phyloP scores from a whole-genome alignment of 2,888 invertebrate genomes.

The Chaitophorus viminalis region DNA sequence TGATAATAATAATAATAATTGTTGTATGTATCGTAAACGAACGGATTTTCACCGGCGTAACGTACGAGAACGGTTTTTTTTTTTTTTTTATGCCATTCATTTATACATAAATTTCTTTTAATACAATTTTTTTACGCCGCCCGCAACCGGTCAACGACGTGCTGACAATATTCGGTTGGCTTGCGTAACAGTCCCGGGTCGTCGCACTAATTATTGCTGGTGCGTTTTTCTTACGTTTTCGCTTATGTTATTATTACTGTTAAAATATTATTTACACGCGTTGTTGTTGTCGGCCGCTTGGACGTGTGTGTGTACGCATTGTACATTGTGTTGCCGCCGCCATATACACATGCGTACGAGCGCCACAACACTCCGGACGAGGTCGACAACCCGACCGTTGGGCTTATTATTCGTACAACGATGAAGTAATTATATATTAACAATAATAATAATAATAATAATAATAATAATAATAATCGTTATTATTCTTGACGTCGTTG shows the following conservation, averaged over 20 bases:
- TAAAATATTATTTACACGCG: too few species aligned
- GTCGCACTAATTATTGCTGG: neutral
- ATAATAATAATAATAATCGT: neutral
- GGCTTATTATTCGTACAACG: neutral
- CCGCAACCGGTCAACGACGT: too few species aligned
- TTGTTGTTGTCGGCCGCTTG: too few species aligned
- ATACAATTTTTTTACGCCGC: too few species aligned
- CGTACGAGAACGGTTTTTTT: neutral
- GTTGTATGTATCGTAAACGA: neutral
- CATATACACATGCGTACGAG: too few species aligned
- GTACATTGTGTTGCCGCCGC: neutral
- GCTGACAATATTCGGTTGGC: too few species aligned
- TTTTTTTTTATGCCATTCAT: too few species aligned
- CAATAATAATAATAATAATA: too few species aligned
- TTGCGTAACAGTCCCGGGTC: neutral
- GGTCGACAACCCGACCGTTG: conserved; percentile 39
- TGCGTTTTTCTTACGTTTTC: neutral
- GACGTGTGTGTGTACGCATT: neutral
- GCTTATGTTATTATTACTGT: too few species aligned
- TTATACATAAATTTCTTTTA: too few species aligned
- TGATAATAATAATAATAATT: too few species aligned
- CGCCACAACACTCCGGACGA: neutral
- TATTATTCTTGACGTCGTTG: neutral
- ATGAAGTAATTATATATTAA: too few species aligned
- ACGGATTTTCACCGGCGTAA: neutral